phyloP scores from a whole-genome alignment of 2,113 vertebrate genomes.

The Alaudala cheleensis region DNA sequence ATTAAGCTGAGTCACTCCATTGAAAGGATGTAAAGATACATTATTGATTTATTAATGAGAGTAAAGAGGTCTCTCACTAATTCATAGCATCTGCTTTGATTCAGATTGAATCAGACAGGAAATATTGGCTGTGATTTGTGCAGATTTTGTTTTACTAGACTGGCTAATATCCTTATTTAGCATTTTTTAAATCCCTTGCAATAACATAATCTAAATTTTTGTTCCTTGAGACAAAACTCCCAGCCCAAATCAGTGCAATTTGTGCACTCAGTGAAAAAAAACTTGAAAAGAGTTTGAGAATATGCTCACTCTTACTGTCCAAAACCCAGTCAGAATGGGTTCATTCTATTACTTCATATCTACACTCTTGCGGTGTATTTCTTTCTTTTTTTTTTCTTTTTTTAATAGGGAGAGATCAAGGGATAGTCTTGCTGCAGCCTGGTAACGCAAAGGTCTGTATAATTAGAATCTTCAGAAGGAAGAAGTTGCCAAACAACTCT shows the following conservation, averaged over 20 bases:
- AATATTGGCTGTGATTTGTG: neutral
- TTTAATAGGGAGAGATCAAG: neutral
- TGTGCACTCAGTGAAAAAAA: neutral
- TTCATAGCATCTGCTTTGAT: neutral
- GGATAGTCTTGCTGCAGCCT: neutral
- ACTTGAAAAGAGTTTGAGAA: accelerated
- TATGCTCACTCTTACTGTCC: neutral
- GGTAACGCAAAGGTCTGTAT: neutral
- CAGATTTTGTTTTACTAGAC: neutral
- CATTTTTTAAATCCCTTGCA: neutral
- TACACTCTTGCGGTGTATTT: neutral
- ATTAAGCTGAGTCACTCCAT: neutral
- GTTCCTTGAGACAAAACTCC: neutral
- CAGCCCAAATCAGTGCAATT: neutral
- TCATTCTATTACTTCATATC: neutral
- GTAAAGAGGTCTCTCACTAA: neutral
- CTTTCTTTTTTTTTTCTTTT: neutral
- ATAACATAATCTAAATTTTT: neutral
- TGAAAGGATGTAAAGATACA: neutral
- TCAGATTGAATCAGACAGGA: neutral
- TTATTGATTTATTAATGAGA: neutral
- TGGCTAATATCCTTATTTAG: neutral
- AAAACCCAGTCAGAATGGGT: neutral
- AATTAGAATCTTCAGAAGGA: constrained; percentile 14
- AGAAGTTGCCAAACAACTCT: constrained; percentile 1